Percentiles rank a stretch among this genome's conserved stretches.
Conservation (phyloP, 35 echinoderm and acorn worm genomes). For the Holothuria glaberrima region DNA sequence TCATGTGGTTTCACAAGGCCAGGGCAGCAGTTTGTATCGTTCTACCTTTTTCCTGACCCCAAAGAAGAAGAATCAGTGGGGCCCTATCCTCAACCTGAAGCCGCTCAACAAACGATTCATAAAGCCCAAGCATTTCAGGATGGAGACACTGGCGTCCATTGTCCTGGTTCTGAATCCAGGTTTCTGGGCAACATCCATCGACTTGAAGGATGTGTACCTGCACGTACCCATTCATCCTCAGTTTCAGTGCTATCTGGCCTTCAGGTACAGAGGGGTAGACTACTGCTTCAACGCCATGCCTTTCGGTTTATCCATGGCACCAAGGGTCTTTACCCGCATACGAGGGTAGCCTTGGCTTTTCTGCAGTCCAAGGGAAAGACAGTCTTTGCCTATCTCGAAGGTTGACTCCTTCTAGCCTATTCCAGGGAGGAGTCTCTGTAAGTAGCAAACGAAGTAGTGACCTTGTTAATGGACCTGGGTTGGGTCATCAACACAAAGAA, state of each 20-base stretch:
- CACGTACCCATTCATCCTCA: no score
- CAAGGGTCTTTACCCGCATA: no score
- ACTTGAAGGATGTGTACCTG: background rate
- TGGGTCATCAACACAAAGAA: slow-evolving; percentile 62
- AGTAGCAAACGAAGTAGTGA: background rate
- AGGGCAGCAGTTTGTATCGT: background rate
- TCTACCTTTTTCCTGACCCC: slow-evolving; percentile 52
- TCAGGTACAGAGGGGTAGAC: no score
- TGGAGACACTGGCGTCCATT: slow-evolving; percentile 45
- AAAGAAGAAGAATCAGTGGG: slow-evolving; percentile 10
- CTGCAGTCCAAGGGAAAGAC: no score
- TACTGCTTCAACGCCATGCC: no score
- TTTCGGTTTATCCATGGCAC: no score
- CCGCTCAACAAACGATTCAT: slow-evolving; percentile 40
- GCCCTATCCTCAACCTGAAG: slow-evolving; percentile 64
- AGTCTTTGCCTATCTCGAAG: no score
- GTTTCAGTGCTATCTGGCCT: background rate
- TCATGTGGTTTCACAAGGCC: background rate
- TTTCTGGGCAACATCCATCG: background rate
- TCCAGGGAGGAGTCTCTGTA: background rate
- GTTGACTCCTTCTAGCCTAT: background rate
- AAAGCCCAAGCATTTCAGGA: slow-evolving; percentile 25
- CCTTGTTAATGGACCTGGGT: slow-evolving; percentile 1
- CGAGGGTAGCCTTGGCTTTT: no score
- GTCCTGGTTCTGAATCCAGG: background rate